Conservation (phyloP, 2,113 vertebrate genomes). For the Syngnathoides biaculeatus region DNA sequence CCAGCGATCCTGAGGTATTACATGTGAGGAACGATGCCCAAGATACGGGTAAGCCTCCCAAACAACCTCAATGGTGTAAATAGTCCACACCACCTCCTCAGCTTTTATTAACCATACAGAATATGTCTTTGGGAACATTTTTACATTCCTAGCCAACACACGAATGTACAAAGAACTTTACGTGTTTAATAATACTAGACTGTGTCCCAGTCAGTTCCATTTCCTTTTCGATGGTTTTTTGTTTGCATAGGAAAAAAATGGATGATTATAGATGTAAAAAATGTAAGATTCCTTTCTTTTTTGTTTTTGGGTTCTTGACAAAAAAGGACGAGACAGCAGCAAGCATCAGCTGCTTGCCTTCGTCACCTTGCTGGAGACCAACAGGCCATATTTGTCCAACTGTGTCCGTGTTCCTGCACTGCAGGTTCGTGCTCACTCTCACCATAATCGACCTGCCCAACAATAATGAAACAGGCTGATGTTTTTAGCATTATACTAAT, state of each 20-base stretch:
- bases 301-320: not conserved
- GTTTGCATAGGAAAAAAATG: not conserved
- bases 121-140: not conserved
- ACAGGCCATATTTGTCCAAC: slow-evolving; percentile 87
- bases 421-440: slow-evolving; percentile 68
- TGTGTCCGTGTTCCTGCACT: slow-evolving; percentile 81
- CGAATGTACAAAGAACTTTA: too few relatives aligned
- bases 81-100: too few relatives aligned
- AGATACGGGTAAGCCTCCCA: slow-evolving; percentile 50
- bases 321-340: slow-evolving; percentile 62
- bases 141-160: not conserved
- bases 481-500: not conserved
- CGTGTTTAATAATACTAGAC: too few relatives aligned
- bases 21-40: slow-evolving; percentile 59
- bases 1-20: slow-evolving; percentile 78
- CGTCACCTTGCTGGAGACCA: slow-evolving; percentile 90
- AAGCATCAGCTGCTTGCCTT: slow-evolving; percentile 86
- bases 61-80: not conserved
- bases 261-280: not conserved
- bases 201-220: too few relatives aligned
- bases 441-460: not conserved
- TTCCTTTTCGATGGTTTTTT: not conserved
- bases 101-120: too few relatives aligned
- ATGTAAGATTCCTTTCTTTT: not conserved
- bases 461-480: not conserved